These are phyloP conservation scores for Sitta europaea DNA, from an alignment of 2,113 vertebrate species.

Conservation along the genomic window DNA sequence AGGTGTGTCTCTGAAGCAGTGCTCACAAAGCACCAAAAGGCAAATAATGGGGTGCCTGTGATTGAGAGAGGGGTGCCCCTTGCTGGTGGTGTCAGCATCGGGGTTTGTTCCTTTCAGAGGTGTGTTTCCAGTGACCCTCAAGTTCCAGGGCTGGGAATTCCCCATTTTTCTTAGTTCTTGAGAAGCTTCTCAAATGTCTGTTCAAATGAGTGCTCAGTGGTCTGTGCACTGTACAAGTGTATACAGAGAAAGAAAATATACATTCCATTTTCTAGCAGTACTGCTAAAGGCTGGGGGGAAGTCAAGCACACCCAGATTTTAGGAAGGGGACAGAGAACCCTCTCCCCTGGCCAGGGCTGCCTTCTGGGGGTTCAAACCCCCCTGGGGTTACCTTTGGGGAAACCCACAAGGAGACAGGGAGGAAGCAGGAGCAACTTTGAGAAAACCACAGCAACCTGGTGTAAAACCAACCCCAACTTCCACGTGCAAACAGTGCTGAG, in stretches of 20 bases:
- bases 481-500: neutral
- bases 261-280: neutral
- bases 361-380: neutral
- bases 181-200: neutral
- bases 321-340: neutral
- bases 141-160: neutral
- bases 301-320: neutral
- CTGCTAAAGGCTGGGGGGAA: neutral
- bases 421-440: neutral
- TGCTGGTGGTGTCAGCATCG: fast-evolving
- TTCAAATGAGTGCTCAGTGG: neutral
- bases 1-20: fast-evolving
- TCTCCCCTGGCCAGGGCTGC: neutral
- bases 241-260: neutral
- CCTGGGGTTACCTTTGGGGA: neutral
- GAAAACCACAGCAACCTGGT: neutral
- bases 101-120: neutral
- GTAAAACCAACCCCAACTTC: neutral
- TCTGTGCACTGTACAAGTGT: neutral
- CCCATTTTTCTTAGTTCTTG: neutral
- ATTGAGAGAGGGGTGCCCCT: fast-evolving
- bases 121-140: neutral
- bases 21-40: neutral
- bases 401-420: neutral
- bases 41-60: neutral